Evolutionary conservation across 2,113 vertebrate genomes (phyloP).

Genomic region (Microtus pennsylvanicus): DNA sequence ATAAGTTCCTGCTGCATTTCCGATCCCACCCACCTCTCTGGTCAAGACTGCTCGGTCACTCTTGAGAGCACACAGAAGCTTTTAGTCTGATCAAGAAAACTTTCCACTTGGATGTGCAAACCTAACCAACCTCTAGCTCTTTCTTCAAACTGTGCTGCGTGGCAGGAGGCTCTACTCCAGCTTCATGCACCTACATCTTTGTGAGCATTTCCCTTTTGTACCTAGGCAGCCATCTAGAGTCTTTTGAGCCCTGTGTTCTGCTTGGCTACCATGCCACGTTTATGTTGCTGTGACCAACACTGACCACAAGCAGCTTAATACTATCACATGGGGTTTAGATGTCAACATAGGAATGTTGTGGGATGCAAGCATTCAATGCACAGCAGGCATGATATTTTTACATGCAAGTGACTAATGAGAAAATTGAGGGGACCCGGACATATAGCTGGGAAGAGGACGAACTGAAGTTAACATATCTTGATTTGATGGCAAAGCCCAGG

Average conservation of each 20-base stretch:
- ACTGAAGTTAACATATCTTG: neutral
- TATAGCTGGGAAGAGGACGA: neutral
- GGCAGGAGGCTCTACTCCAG: neutral
- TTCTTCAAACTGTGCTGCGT: neutral
- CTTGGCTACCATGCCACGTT: neutral
- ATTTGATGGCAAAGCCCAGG: neutral
- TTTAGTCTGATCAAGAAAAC: neutral
- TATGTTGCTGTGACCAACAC: neutral
- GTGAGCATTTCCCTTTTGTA: neutral
- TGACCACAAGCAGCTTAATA: neutral
- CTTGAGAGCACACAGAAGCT: neutral
- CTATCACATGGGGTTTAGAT: neutral
- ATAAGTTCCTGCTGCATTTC: neutral
- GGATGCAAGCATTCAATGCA: too few species aligned
- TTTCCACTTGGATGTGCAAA: neutral
- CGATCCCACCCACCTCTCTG: neutral
- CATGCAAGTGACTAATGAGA: neutral
- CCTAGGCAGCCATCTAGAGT: neutral
- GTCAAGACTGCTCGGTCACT: neutral
- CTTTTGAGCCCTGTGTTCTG: neutral
- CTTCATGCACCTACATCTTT: too few species aligned
- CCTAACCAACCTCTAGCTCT: neutral
- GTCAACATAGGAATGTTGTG: too few species aligned
- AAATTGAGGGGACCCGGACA: neutral
- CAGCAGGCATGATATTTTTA: neutral